Evolutionary conservation across 2,797 vertebrate species (phyloP).

Genomic region (Pipistrellus kuhlii): DNA sequence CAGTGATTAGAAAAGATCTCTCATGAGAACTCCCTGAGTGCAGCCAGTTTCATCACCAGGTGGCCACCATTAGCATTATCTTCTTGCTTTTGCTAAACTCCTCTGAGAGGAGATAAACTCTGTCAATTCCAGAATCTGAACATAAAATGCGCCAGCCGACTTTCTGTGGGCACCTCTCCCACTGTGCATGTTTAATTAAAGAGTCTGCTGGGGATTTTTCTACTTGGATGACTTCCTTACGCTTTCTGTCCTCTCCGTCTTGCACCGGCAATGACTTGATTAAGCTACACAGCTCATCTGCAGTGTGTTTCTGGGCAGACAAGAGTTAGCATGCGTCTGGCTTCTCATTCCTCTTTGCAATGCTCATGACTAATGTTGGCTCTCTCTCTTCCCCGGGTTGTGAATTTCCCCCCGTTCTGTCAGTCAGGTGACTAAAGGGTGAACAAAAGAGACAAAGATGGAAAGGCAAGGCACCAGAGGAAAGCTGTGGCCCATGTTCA

Average conservation of each 20-base stretch:
- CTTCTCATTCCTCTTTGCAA: not conserved
- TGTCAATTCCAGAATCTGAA: conserved; percentile 57
- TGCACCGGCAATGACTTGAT: not conserved
- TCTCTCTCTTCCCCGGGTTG: conserved; percentile 34
- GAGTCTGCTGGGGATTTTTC: conserved; percentile 59
- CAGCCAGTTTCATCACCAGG: not conserved
- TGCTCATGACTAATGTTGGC: not conserved
- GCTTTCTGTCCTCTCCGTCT: conserved; percentile 51
- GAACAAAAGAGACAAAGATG: not conserved
- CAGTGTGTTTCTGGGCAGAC: not conserved
- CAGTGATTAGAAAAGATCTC: not conserved
- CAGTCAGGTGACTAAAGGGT: not conserved
- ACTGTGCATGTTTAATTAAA: conserved; percentile 80
- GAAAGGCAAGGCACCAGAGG: not conserved
- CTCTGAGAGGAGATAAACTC: conserved; percentile 28
- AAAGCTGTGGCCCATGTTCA: not conserved
- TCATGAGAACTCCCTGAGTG: not conserved
- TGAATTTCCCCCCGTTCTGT: not conserved
- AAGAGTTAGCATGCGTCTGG: not conserved
- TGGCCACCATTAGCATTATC: not conserved
- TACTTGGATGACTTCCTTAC: conserved; percentile 24
- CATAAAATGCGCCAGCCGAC: conserved; percentile 50
- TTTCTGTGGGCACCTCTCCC: conserved; percentile 56
- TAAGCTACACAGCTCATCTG: conserved; percentile 63
- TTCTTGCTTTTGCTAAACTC: not conserved